Conservation (phyloP, 2,797 vertebrate species). For the Hybognathus amarus region DNA sequence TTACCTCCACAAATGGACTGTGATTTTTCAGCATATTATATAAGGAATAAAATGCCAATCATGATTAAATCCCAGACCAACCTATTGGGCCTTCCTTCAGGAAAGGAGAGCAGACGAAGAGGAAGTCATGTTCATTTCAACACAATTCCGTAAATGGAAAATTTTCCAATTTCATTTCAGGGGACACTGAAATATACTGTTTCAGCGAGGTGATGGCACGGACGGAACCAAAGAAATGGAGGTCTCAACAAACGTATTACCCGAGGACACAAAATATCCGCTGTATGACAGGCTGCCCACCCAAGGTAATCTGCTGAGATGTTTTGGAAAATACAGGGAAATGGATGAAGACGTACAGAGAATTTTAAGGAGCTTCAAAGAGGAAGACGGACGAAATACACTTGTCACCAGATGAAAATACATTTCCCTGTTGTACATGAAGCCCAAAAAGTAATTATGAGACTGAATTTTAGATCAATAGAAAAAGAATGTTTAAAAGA, state of each 20-base stretch:
- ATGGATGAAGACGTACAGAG: slow-evolving; percentile 42
- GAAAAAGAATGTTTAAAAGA: slow-evolving; percentile 20
- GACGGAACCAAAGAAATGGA: slow-evolving; percentile 52
- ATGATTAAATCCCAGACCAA: slow-evolving; percentile 47
- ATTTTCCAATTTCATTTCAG: slow-evolving; percentile 60
- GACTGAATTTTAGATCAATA: slow-evolving; percentile 30
- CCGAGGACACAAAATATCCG: slow-evolving; percentile 35
- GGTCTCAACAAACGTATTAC: slow-evolving; percentile 53
- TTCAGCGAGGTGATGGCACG: slow-evolving; percentile 44
- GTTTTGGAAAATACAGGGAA: slow-evolving; percentile 44
- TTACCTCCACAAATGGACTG: slow-evolving; percentile 45
- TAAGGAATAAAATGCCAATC: slow-evolving; percentile 61
- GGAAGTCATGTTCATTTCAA: slow-evolving; percentile 60
- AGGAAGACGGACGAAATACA: not conserved
- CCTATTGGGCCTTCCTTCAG: slow-evolving; percentile 44
- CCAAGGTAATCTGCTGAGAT: slow-evolving; percentile 34
- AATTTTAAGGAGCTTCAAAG: slow-evolving; percentile 11
- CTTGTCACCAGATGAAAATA: not conserved
- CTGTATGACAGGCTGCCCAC: slow-evolving; percentile 31
- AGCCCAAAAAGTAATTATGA: not conserved
- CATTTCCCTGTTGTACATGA: not conserved
- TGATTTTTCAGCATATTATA: slow-evolving; percentile 57
- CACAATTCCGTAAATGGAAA: slow-evolving; percentile 60
- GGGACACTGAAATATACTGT: slow-evolving; percentile 32
- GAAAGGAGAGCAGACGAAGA: slow-evolving; percentile 42